phyloP scores from a whole-genome alignment of 1,140 invertebrate genomes.

The Drosophila asahinai region DNA sequence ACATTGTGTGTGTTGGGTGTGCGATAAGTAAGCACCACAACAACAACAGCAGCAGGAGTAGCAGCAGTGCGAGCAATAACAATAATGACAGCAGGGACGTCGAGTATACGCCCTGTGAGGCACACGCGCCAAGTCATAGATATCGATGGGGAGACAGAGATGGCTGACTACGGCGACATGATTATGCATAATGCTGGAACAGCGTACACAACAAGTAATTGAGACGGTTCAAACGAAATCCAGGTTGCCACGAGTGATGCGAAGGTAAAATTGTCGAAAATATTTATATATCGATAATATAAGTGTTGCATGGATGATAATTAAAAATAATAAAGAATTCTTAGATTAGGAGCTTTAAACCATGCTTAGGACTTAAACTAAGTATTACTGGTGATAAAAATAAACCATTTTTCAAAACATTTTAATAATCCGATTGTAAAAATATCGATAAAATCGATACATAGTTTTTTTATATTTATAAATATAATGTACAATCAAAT shows the following conservation, averaged over 20 bases:
- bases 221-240: slow-evolving; percentile 8
- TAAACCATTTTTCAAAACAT: neutral
- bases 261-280: neutral
- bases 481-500: no score
- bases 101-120: slow-evolving; percentile 48
- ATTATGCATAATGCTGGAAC: slow-evolving; percentile 35
- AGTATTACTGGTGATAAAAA: neutral
- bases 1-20: slow-evolving; percentile 29
- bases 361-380: neutral
- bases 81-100: slow-evolving; percentile 55
- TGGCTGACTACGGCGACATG: slow-evolving; percentile 19
- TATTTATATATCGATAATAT: neutral
- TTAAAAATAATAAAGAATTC: neutral
- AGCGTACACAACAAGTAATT: slow-evolving; percentile 9
- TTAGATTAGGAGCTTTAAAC: no score
- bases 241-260: slow-evolving; percentile 23
- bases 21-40: slow-evolving; percentile 65
- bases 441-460: no score
- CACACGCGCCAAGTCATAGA: slow-evolving; percentile 24
- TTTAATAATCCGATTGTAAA: no score
- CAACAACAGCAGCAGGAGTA: slow-evolving; percentile 27
- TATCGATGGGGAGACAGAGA: slow-evolving; percentile 18
- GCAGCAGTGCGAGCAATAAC: slow-evolving; percentile 61
- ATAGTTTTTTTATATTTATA: no score
- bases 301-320: neutral